A percentile compares a stretch with the other conserved stretches of the same genome.
Conservation (phyloP, 2,113 vertebrate genomes). For the Plecotus auritus region DNA sequence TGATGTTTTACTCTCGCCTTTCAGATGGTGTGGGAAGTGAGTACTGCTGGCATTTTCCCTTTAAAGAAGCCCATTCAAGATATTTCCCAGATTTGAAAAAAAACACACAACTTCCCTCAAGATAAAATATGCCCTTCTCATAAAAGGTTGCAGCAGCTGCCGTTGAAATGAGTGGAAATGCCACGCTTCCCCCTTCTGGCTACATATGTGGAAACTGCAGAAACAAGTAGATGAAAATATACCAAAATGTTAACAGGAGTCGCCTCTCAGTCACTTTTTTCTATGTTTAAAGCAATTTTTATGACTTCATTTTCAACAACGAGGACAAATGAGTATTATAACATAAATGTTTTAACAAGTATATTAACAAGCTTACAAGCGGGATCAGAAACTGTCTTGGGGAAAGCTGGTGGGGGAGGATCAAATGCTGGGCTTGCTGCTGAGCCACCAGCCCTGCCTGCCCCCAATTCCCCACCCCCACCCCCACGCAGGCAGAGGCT, state of each 20-base stretch:
- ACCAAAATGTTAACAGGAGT: neutral
- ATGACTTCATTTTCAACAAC: neutral
- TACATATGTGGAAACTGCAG: neutral
- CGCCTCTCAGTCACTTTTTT: neutral
- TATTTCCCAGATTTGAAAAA: neutral
- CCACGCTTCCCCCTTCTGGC: neutral
- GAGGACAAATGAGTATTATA: neutral
- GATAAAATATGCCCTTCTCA: neutral
- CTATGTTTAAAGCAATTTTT: neutral
- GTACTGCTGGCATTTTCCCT: neutral
- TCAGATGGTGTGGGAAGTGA: neutral
- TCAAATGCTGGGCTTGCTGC: neutral
- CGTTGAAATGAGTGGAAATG: neutral
- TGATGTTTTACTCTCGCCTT: neutral
- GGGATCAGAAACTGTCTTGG: neutral
- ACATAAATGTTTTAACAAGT: neutral
- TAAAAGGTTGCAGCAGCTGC: neutral
- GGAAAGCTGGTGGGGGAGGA: neutral
- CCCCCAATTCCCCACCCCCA: rapidly evolving
- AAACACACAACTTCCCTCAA: neutral
- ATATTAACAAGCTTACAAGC: neutral
- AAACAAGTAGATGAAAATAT: neutral
- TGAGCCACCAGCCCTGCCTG: rapidly evolving
- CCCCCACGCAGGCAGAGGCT: neutral
- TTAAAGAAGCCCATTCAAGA: neutral